These are phyloP conservation scores for Andricus quercusramuli DNA, from an alignment of 2,888 invertebrate genomes.

Conservation along the genomic window DNA sequence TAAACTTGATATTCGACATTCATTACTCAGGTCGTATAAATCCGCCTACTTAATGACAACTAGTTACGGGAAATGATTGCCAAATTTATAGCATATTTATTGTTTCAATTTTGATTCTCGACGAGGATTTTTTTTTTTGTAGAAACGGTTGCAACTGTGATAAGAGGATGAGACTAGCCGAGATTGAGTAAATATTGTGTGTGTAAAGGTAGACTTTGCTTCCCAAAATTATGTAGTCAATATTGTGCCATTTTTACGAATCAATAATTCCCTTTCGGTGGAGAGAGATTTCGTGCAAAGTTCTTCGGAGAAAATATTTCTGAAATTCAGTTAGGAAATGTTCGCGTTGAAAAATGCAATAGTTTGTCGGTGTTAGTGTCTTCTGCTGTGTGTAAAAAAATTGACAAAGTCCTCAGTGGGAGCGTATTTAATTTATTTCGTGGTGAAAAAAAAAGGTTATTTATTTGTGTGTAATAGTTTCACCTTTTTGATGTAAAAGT, in stretches of 20 bases:
- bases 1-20: slow-evolving; percentile 18
- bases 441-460: background rate
- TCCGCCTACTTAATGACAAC: slow-evolving; percentile 14
- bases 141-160: slow-evolving; percentile 31
- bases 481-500: background rate
- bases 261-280: slow-evolving; percentile 11
- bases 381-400: background rate
- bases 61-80: slow-evolving; percentile 18
- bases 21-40: background rate
- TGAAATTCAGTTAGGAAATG: slow-evolving; percentile 1
- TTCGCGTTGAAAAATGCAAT: slow-evolving; percentile 13
- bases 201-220: background rate
- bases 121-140: slow-evolving; percentile 4
- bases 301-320: background rate
- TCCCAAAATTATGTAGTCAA: slow-evolving; percentile 41
- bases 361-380: slow-evolving; percentile 11
- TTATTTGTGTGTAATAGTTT: background rate
- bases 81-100: slow-evolving; percentile 34
- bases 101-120: slow-evolving; percentile 33
- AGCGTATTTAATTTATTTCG: background rate
- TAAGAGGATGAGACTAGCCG: slow-evolving; percentile 35
- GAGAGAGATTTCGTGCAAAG: slow-evolving; percentile 17
- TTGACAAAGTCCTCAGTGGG: background rate
- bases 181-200: background rate
- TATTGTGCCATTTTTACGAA: slow-evolving; percentile 41